These are phyloP conservation scores for Heliconius hermathena DNA, from an alignment of 1,140 invertebrate species.

Conservation along the genomic window DNA sequence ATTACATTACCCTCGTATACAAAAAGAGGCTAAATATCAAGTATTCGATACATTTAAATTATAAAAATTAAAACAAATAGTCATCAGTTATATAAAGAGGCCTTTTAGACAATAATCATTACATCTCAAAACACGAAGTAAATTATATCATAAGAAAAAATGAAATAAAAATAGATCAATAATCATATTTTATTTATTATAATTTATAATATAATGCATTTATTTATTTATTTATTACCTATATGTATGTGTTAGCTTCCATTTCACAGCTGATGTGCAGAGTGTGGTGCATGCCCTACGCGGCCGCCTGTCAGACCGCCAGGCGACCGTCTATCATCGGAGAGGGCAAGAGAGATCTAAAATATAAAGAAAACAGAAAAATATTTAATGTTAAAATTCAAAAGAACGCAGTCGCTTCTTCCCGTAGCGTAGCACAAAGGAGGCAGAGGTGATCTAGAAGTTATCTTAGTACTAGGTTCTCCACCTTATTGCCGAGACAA, in stretches of 20 bases:
- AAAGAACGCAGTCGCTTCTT: too few species aligned
- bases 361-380: constrained; percentile 4
- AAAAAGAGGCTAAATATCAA: neutral
- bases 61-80: neutral
- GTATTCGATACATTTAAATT: neutral
- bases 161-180: constrained; percentile 1
- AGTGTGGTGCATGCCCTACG: constrained; percentile 35
- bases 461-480: too few species aligned
- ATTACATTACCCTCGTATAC: neutral
- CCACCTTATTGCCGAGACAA: too few species aligned
- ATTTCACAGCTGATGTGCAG: constrained; percentile 51
- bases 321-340: constrained; percentile 61
- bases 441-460: too few species aligned
- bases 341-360: constrained; percentile 69
- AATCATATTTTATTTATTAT: constrained; percentile 7
- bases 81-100: neutral
- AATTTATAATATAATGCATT: neutral
- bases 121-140: neutral
- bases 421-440: too few species aligned
- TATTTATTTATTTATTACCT: constrained; percentile 1
- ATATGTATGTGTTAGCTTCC: constrained; percentile 6
- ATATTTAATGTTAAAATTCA: neutral
- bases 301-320: constrained; percentile 63
- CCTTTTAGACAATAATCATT: neutral
- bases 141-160: neutral